Conservation (phyloP, 2,888 invertebrate genomes). For the Sminthurides aquaticus region DNA sequence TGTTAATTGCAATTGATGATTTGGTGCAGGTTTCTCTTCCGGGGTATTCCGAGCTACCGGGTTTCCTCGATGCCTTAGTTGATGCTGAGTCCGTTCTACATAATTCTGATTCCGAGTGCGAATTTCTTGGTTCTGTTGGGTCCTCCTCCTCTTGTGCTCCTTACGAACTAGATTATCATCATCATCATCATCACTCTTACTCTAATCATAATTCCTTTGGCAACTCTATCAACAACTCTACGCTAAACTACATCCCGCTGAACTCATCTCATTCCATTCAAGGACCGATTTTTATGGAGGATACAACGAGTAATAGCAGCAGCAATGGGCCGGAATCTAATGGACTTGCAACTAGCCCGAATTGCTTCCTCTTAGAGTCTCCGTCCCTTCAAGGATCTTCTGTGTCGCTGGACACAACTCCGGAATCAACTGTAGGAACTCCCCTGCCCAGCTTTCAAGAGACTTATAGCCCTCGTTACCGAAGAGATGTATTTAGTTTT, state of each 20-base stretch:
- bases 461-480: conserved; percentile 71
- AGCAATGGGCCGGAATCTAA: conserved; percentile 35
- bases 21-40: conserved; percentile 39
- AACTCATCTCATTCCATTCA: conserved; percentile 23
- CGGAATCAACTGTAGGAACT: conserved; percentile 30
- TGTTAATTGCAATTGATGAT: no score
- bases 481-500: conserved; percentile 43
- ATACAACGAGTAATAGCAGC: conserved; percentile 40
- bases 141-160: conserved; percentile 54
- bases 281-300: conserved; percentile 42
- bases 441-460: conserved; percentile 56
- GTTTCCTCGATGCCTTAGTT: conserved; percentile 43
- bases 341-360: conserved; percentile 30
- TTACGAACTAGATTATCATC: conserved; percentile 28
- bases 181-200: conserved; percentile 53
- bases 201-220: conserved; percentile 59
- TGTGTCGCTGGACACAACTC: conserved; percentile 33
- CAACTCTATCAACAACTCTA: conserved; percentile 3
- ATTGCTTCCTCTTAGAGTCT: conserved; percentile 41
- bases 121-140: conserved; percentile 41
- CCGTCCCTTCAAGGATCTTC: conserved; percentile 40
- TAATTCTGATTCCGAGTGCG: conserved; percentile 41
- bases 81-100: conserved; percentile 43
- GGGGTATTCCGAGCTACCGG: conserved; percentile 43
- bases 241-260: not conserved